Evolutionary conservation across 2,888 invertebrate species (phyloP), one percentile per base, ranked within the genome.

Genomic region (Metopia argyrocephala): DNA sequence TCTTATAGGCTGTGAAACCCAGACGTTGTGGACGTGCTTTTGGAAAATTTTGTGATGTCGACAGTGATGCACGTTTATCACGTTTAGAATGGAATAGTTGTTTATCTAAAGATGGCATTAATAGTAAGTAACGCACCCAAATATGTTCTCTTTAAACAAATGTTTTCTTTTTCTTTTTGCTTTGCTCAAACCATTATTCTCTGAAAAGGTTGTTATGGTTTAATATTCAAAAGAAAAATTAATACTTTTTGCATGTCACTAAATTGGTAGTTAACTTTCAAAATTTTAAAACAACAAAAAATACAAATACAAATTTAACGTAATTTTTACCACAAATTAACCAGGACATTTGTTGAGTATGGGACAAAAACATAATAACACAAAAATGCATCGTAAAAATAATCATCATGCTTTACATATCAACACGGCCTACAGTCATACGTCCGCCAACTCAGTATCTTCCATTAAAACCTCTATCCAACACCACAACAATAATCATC

Each of bases 11-110:
- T 80, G 96, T 97, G 69, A 95, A 95, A 87, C 98, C 98, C 48
- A 95, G 95, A 89, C 93, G 95, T 66, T 98, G 98, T 91, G 96
- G 97, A 59, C 94, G 96, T 86, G 94, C 94, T 48, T 98, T 98
- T 92, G 94, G 96, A 21, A 94, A 95, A 84, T 94, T 94, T 85
- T 98, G 98, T 91, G 98, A 98, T 91, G 92, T 93, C 69, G 94
- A 97, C 90, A 92, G 93, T 68, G 95, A 98, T 90, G 93, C 94
- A 59, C 93, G 93, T 86, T 94, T 98, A 82, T 94, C 95, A 38
- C 93, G 93, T 80, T 91, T 92, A 73, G 98, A 98, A 91, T 98
- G 98, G 98, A 93, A 93, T 57, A 93, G 94, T 78, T 98, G 98
- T 90, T 92, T 98, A 50, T 94, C 95, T 76, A 93, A 93, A 70